Base-by-base conservation (phyloP, 2,113 vertebrate species). In the Syrrhaptes paradoxus region DNA sequence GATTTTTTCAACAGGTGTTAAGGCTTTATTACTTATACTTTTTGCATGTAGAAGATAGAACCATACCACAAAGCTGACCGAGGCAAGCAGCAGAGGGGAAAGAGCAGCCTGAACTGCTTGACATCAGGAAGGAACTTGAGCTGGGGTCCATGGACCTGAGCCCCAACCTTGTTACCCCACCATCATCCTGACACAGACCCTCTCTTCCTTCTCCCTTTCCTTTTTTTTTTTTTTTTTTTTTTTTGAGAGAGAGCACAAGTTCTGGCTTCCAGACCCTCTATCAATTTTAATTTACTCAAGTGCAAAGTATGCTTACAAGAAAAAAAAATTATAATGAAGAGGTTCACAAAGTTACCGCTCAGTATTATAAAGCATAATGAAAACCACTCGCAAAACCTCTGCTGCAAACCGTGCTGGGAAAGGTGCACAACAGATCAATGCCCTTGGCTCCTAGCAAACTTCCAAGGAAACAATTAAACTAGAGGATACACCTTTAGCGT, bases 121-220 rank as follows among this genome's bases (percentile, higher is more conserved):
- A 32, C 10, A 48, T 17, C 45, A 51, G 41, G 55, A 85, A 75
- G 71, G 31, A 81, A 66, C 49, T 4, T 5, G 43, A 89, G 17
- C n/a, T 34, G 6, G 24, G 48, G 28, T 81, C 52, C 12, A 3
- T 16, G 11, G 29, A 52, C 15, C 24, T 24, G 13, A 86, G 45
- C 32, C 19, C 45, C 74, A 63, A n/a, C 9, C 32, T 58, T 68
- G 31, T 58, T 49, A 72, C 17, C 18, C 25, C 52, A 61, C 36
- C 17, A 58, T 11, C 1, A 0, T 61, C 32, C 58, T 55, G 29
- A 41, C 20, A 52, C 31, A 36, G 0, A 1, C 5, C 3, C 7
- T 10, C 34, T n/a, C 54, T 41, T 41, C 41, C 25, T 31, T 10
- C 26, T 4, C 19, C 8, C 29, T 8, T 3, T 6, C 5, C 4